Evolutionary conservation across 2,888 invertebrate species (phyloP).

Genomic region (Fragum sueziense): DNA sequence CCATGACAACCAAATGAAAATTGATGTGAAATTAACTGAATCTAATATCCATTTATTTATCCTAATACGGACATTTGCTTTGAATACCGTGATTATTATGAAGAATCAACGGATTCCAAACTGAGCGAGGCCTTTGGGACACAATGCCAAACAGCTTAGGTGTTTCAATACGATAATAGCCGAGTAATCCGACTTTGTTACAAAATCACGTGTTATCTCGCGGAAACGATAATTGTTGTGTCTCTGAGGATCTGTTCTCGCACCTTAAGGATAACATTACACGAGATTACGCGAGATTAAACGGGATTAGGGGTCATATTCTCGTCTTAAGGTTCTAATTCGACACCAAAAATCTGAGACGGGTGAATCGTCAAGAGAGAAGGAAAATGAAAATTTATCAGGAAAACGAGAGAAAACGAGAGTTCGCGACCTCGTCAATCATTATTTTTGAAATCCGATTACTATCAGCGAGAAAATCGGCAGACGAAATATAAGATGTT

Average conservation of each 20-base stretch:
- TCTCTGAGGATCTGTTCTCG: constrained; percentile 52
- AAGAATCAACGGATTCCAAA: constrained; percentile 32
- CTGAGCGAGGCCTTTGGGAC: constrained; percentile 33
- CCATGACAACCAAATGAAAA: constrained; percentile 27
- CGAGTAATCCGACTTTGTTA: constrained; percentile 62
- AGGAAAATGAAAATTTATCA: constrained; percentile 30
- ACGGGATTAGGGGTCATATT: constrained; percentile 56
- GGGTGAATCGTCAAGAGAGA: constrained; percentile 27
- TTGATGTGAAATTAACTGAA: constrained; percentile 27
- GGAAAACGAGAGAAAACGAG: constrained; percentile 31
- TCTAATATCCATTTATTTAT: constrained; percentile 35
- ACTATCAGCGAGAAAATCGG: not conserved
- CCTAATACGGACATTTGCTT: constrained; percentile 29
- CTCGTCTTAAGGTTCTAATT: constrained; percentile 51
- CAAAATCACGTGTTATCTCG: constrained; percentile 62
- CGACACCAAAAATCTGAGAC: constrained; percentile 24
- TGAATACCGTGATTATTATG: constrained; percentile 26
- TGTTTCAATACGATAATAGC: constrained; percentile 60
- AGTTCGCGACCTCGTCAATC: constrained; percentile 44
- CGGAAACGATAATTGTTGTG: constrained; percentile 53
- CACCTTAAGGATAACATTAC: constrained; percentile 51
- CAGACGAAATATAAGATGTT: constrained; percentile 3
- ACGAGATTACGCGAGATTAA: constrained; percentile 58
- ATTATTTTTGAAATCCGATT: constrained; percentile 50
- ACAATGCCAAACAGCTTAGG: constrained; percentile 55